Evolutionary conservation across 1,140 invertebrate species (phyloP).

Genomic region (Rhizoglyphus robini): DNA sequence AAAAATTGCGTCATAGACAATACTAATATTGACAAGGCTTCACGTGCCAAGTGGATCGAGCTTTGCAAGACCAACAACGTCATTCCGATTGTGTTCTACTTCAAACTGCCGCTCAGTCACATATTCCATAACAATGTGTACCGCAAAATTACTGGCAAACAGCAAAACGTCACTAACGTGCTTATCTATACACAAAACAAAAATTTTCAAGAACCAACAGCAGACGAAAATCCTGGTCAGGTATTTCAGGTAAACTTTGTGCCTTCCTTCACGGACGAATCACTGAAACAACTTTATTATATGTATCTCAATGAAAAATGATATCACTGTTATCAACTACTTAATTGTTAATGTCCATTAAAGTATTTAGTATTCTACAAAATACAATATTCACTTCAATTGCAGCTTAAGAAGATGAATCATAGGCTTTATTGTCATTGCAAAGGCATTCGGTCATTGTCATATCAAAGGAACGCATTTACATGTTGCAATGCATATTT

Average conservation of each 20-base stretch:
- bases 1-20: conserved; percentile 21
- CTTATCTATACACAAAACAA: background rate
- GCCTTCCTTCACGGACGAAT: background rate
- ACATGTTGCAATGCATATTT: too few relatives aligned
- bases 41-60: conserved; percentile 15
- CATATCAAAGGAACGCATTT: too few relatives aligned
- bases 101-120: background rate
- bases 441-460: too few relatives aligned
- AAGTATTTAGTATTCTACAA: too few relatives aligned
- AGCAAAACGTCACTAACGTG: background rate
- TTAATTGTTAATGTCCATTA: too few relatives aligned
- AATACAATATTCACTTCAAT: too few relatives aligned
- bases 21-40: conserved; percentile 13
- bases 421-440: too few relatives aligned
- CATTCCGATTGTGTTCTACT: background rate
- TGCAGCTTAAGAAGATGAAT: too few relatives aligned
- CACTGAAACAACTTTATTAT: background rate
- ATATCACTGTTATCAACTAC: too few relatives aligned
- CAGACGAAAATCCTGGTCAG: background rate
- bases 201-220: background rate
- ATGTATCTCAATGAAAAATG: background rate
- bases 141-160: background rate
- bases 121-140: background rate
- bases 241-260: background rate
- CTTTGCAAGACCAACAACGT: background rate